A percentile compares a stretch with the other conserved stretches of the same genome.
Conservation (phyloP, 2,113 vertebrate species). For the Halcyon malimbica region DNA sequence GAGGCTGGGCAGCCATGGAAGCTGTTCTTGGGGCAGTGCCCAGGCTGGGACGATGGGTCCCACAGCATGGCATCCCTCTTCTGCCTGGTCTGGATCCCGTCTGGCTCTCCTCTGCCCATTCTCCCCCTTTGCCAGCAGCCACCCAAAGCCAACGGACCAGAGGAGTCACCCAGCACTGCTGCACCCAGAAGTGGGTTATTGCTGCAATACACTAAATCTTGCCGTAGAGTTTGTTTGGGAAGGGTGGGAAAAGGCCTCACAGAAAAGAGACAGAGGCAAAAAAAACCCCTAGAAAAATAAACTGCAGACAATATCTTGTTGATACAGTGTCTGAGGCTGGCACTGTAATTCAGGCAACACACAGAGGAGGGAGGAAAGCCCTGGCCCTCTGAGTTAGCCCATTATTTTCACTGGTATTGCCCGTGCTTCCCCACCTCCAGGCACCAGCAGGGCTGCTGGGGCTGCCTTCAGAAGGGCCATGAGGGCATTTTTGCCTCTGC, state of each 20-base stretch:
- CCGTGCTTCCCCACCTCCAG: background rate
- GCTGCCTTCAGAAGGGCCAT: background rate
- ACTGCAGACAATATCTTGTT: background rate
- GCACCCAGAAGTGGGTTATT: background rate
- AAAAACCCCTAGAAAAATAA: background rate
- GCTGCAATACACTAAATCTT: accelerated
- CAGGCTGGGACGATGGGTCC: background rate
- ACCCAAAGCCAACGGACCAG: background rate
- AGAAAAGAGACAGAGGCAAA: background rate
- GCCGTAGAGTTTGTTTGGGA: background rate
- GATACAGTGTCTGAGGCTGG: background rate
- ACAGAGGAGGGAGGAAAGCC: background rate
- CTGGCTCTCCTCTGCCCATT: background rate
- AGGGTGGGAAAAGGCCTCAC: background rate
- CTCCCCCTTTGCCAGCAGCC: background rate
- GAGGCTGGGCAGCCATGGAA: background rate
- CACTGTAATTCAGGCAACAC: background rate
- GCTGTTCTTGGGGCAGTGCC: background rate
- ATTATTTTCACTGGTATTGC: background rate
- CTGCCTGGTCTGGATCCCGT: background rate
- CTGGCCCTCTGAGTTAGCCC: background rate
- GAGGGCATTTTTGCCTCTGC: background rate
- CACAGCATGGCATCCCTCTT: accelerated
- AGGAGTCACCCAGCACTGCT: background rate
- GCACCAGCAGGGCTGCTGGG: background rate